phyloP scores from a whole-genome alignment of 2,113 vertebrate species.

The Tetrax tetrax region DNA sequence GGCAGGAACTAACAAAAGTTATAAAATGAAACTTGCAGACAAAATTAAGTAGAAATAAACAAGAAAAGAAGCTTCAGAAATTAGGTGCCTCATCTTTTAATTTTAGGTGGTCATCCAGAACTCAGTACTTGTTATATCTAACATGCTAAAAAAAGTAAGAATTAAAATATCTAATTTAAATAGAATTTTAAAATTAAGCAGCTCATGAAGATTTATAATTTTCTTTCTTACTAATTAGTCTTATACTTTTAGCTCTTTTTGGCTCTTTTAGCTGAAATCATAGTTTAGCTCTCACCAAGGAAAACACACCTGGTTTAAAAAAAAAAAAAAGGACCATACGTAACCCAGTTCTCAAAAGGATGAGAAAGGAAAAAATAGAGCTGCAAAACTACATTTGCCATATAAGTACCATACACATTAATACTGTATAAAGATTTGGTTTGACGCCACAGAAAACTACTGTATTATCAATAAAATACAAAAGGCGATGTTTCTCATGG shows the following conservation, averaged over 20 bases:
- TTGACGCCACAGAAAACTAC: neutral
- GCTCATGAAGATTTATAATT: neutral
- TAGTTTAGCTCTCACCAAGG: neutral
- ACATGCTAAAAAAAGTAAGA: neutral
- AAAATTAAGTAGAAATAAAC: neutral
- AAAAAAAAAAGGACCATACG: neutral
- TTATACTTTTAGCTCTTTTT: neutral
- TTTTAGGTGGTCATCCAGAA: neutral
- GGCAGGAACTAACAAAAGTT: neutral
- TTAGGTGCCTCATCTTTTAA: neutral
- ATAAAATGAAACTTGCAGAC: neutral
- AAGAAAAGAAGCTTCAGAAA: neutral
- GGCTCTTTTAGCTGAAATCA: neutral
- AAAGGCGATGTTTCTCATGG: neutral
- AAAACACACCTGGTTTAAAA: neutral
- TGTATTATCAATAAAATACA: neutral
- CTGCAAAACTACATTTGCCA: neutral
- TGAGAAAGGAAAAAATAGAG: neutral
- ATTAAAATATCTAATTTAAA: neutral
- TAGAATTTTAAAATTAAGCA: neutral
- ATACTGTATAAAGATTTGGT: neutral
- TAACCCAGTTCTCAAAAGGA: neutral
- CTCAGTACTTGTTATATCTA: neutral
- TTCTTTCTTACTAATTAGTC: neutral
- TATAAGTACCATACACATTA: neutral